Base-by-base conservation (phyloP, 2,888 invertebrate species). In the Cheilosia vulpina region DNA sequence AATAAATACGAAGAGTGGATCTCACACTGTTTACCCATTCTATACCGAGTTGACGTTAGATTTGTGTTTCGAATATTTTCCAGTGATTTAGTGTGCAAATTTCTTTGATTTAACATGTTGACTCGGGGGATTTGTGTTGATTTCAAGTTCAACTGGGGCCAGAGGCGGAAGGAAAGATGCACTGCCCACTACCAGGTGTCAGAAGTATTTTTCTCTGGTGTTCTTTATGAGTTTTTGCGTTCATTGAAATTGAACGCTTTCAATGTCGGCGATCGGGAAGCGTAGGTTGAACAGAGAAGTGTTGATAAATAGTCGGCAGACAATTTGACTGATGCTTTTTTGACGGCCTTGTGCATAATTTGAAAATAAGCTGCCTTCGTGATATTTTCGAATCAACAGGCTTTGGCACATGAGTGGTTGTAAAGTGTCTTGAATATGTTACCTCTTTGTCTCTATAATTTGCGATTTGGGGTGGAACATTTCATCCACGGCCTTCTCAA, bases 81-180 rank as follows among this genome's bases (percentile, higher is more conserved):
- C 38, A 4, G 38, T 38, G 38, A 38, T 38, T 38, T 38, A 38
- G 15, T 52, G 5, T 71, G 72, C 53, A 13, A 53, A 43, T 53
- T 45, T 72, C 41, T 62, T 62, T 72, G 62, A 72, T 72, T 72
- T 52, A 72, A 15, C 17, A 27, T 19, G 17, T 65, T 45, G 63
- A 47, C 19, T 45, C 27, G 31, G 15, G 15, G 31, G 13, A 45
- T 55, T 53, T 45, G 47, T 62, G 19, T 68, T 68, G 52, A 41
- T 65, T 41, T 9, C n/a, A 41, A 17, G 41, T 11, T 27, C 15
- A 72, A 15, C 15, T 13, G 45, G 19, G 45, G 27, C 1, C 21
- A 31, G 17, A 13, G 19, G 38, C 17, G 17, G 21, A 27, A 17
- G 50, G 17, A 6, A 7, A n/a, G 43, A 11, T 31, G 24, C 52